phyloP scores from a whole-genome alignment of 2,888 invertebrate species.

The Drosophila anomalipes region DNA sequence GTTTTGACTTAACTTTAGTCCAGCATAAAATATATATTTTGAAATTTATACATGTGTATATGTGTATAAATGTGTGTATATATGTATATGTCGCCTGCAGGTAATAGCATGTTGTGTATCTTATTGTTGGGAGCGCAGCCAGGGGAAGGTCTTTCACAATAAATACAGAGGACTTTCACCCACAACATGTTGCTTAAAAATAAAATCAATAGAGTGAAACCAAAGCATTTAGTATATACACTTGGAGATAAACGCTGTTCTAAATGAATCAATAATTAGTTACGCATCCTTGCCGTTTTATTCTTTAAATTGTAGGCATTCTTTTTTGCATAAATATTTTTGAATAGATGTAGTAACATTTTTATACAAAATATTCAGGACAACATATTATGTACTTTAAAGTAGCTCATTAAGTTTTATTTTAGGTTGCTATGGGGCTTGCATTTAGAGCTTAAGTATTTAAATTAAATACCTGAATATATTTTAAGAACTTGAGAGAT shows the following conservation, averaged over 20 bases:
- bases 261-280: background rate
- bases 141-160: background rate
- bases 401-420: background rate
- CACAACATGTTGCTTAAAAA: background rate
- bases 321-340: background rate
- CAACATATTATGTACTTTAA: background rate
- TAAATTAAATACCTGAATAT: background rate
- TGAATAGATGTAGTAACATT: background rate
- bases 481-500: background rate
- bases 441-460: background rate
- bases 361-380: background rate
- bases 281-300: background rate
- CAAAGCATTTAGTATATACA: background rate
- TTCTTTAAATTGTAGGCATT: background rate
- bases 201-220: background rate
- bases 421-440: background rate
- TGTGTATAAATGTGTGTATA: background rate
- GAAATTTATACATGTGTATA: no score
- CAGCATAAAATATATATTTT: no score
- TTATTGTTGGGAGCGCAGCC: slow-evolving; percentile 6
- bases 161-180: background rate
- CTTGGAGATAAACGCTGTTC: background rate
- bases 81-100: slow-evolving; percentile 9
- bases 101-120: slow-evolving; percentile 33
- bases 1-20: background rate